Evolutionary conservation across 2,113 vertebrate species (phyloP).

Genomic region (Ciconia boyciana): DNA sequence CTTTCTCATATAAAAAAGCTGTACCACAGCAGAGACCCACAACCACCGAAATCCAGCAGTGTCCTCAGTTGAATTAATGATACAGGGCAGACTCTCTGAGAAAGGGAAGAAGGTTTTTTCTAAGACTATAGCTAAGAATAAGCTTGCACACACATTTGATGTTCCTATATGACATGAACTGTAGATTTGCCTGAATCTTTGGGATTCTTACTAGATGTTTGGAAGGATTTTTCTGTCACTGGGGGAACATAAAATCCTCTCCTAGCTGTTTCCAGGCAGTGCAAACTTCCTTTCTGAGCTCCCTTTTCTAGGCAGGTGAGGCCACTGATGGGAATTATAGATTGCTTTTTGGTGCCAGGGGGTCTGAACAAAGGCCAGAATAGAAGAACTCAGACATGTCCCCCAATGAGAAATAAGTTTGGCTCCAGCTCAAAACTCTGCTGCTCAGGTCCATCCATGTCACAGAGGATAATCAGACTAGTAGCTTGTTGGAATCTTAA

Average conservation of each 20-base stretch:
- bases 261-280: background rate
- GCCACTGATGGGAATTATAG: background rate
- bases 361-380: background rate
- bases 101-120: background rate
- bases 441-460: background rate
- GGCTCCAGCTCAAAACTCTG: background rate
- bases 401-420: background rate
- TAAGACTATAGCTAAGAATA: background rate
- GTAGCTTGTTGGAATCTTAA: conserved; percentile 32
- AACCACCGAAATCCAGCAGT: background rate
- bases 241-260: background rate
- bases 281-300: background rate
- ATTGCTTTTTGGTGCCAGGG: background rate
- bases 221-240: background rate
- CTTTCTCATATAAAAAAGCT: background rate
- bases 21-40: background rate
- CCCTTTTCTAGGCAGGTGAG: background rate
- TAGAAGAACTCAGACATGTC: background rate
- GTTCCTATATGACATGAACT: background rate
- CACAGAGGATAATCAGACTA: background rate
- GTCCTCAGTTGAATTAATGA: background rate
- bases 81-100: background rate
- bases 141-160: background rate
- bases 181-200: background rate
- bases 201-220: background rate